Evolutionary conservation across 92 coral and sea anemone species (phyloP).

Genomic region (Anthopleura xanthogrammica): DNA sequence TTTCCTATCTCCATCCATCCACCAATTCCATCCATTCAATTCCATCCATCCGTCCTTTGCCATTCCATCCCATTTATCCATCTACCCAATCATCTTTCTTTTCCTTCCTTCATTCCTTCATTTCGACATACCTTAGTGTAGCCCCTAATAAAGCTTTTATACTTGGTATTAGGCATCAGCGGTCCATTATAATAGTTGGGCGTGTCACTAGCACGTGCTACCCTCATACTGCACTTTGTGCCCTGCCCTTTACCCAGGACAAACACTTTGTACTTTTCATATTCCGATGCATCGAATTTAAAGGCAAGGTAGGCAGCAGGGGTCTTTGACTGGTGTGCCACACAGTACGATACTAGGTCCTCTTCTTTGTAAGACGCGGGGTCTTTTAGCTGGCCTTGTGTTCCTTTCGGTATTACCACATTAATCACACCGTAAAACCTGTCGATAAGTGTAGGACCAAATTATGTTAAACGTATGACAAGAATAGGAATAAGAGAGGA

Average conservation of each 20-base stretch:
- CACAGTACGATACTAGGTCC: slow-evolving; percentile 42
- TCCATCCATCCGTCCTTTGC: too few relatives aligned
- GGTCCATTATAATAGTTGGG: slow-evolving; percentile 44
- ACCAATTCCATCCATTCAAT: too few relatives aligned
- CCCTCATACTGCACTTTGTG: slow-evolving; percentile 16
- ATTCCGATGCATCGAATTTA: slow-evolving; percentile 36
- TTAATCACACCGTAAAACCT: slow-evolving; percentile 44
- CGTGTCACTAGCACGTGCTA: slow-evolving; percentile 21
- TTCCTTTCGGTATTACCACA: slow-evolving; percentile 18
- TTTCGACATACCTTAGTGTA: slow-evolving; percentile 46
- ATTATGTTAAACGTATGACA: too few relatives aligned
- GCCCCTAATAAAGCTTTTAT: slow-evolving; percentile 49
- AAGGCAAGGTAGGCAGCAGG: slow-evolving; percentile 61
- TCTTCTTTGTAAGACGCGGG: not conserved
- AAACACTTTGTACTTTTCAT: slow-evolving; percentile 37
- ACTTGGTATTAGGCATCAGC: slow-evolving; percentile 41
- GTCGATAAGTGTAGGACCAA: not conserved
- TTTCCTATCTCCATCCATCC: too few relatives aligned
- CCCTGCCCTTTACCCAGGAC: slow-evolving; percentile 50
- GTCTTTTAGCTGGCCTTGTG: not conserved
- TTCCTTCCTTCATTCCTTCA: not conserved
- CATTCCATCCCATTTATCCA: too few relatives aligned
- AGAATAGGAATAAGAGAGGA: too few relatives aligned
- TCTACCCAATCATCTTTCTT: too few relatives aligned
- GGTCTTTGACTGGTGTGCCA: slow-evolving; percentile 19